These are phyloP conservation scores for Brachionus koreanus DNA, from an alignment of 1,140 invertebrate genomes.

Conservation along the genomic window DNA sequence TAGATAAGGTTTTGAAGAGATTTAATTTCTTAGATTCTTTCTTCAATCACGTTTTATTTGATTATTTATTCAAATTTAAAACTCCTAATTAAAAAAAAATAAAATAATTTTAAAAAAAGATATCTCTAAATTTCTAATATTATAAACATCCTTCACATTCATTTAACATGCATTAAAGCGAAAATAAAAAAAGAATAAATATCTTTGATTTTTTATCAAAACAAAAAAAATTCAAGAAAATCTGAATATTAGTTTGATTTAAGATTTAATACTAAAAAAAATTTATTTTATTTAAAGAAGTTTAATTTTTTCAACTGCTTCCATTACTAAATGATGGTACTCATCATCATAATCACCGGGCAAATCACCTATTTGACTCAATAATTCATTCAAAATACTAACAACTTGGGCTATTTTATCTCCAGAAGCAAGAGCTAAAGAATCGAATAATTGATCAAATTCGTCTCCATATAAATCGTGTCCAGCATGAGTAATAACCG, in stretches of 20 bases:
- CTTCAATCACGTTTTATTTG: no score
- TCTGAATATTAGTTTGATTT: background rate
- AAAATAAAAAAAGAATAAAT: no score
- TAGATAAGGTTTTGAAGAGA: no score
- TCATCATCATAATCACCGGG: background rate
- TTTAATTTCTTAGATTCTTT: no score
- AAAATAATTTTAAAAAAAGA: no score
- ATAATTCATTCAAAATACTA: background rate
- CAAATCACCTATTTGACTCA: background rate
- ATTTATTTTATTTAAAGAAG: background rate
- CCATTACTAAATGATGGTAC: background rate
- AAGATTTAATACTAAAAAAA: background rate
- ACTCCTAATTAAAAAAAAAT: no score
- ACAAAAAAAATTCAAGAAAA: no score
- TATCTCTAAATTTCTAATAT: no score
- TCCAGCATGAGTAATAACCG: background rate
- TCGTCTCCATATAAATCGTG: background rate
- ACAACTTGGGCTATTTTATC: slow-evolving; percentile 8
- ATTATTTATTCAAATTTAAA: no score
- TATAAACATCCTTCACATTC: no score
- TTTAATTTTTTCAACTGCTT: slow-evolving; percentile 12
- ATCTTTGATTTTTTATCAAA: no score
- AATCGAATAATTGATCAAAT: background rate
- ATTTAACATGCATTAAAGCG: no score
- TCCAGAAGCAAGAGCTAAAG: background rate